Conservation (phyloP, 1,140 invertebrate species). For the Daktulosphaira vitifoliae region DNA sequence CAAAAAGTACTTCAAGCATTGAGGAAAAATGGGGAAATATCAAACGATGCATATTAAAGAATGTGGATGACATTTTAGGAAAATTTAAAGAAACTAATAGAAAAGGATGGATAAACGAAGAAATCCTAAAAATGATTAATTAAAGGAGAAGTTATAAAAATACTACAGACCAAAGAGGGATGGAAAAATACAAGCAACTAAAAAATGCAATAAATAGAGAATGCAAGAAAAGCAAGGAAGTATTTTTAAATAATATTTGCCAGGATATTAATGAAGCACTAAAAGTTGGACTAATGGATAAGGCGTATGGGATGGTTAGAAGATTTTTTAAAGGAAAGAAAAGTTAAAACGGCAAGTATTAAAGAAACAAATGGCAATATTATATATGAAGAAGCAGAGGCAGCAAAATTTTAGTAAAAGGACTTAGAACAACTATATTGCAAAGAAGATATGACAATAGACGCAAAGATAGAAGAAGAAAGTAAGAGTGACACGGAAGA, state of each 20-base stretch:
- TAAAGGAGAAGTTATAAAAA: slow-evolving; percentile 1
- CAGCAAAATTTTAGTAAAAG: too few relatives aligned
- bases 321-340: slow-evolving; percentile 7
- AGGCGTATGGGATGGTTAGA: neutral
- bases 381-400: slow-evolving; percentile 5
- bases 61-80: neutral
- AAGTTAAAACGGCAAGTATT: neutral
- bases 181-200: neutral
- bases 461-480: neutral
- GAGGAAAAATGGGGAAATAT: neutral
- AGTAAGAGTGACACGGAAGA: too few relatives aligned
- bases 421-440: neutral
- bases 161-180: neutral
- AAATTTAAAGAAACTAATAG: neutral
- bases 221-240: neutral
- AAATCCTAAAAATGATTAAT: slow-evolving; percentile 11
- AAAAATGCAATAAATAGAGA: slow-evolving; percentile 6
- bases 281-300: slow-evolving; percentile 1
- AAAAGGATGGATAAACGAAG: neutral
- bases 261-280: too few relatives aligned
- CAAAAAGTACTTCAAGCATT: neutral
- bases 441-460: neutral
- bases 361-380: slow-evolving; percentile 14
- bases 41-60: neutral
- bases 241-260: neutral